Evolutionary conservation across 2,797 vertebrate species (phyloP), one percentile per base, ranked within the genome.

Genomic region (Xiphophorus birchmanni): DNA sequence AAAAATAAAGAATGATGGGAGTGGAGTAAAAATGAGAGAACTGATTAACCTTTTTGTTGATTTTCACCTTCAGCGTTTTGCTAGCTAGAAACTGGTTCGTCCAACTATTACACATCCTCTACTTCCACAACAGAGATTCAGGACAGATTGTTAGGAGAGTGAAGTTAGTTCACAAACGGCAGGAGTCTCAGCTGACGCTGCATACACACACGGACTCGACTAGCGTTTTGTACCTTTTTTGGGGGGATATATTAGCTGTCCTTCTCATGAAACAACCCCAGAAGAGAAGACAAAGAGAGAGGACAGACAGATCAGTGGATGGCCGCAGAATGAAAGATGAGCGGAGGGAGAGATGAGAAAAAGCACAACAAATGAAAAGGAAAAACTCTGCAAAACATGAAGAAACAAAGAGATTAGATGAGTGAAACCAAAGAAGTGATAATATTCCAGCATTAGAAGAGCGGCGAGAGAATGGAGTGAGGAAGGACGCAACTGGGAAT

Each of bases 181-280:
- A 86, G 80, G 86, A 81, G 78, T 83, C 91, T 83, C 71, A 80
- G 67, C 81, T 84, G 87, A 65, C 18, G 81, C 80, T 80, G 86
- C 82, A 88, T 88, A 94, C 91, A 88, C 91, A 94, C 91, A 86
- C 69, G 58, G 13, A 52, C 69, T 54, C 6, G 67, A 79, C 91
- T 87, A 81, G 78, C 79, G 88, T 90, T 73, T 87, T 95, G 95
- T 98, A 98, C 97, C 97, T 98, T 97, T 98, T 95, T 96, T 97
- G 91, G 97, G 97, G 95, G 97, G 90, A 97, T 96, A 97, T 96
- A 96, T 97, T 95, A 97, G 96, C 92, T 97, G 96, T 95, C 97
- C 97, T 98, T 98, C 97, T 97, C 96, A 97, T 95, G 95, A 97
- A 95, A 96, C 95, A 93, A 95, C 97, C 97, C 94, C 93, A 93